Evolutionary conservation across 2,888 invertebrate species (phyloP).

Genomic region (Dasypolia templi): DNA sequence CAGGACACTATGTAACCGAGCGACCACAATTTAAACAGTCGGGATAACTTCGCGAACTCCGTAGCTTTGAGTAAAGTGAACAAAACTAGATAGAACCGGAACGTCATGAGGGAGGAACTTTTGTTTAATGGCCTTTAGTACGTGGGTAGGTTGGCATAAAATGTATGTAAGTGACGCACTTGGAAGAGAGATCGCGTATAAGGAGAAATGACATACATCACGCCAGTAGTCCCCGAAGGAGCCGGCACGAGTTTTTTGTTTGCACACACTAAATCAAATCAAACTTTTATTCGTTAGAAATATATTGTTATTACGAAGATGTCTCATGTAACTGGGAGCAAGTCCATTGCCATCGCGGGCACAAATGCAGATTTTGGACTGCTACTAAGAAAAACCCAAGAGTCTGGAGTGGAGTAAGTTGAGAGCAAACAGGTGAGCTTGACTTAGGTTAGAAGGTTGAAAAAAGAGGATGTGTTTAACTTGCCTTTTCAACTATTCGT

Average conservation of each 20-base stretch:
- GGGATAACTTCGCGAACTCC: neutral
- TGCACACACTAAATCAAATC: too few relatives aligned
- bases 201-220: too few relatives aligned
- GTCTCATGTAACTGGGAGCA: neutral
- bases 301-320: too few relatives aligned
- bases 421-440: neutral
- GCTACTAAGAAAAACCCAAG: neutral
- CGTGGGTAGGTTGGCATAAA: neutral
- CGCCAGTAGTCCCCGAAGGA: too few relatives aligned
- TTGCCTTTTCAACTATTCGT: neutral
- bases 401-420: neutral
- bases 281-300: too few relatives aligned
- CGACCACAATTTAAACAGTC: constrained; percentile 21
- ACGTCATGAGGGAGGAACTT: constrained; percentile 14
- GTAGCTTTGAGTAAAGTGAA: neutral
- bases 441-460: neutral
- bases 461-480: neutral
- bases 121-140: constrained; percentile 29
- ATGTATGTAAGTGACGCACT: constrained; percentile 7
- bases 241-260: too few relatives aligned
- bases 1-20: neutral
- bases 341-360: too few relatives aligned
- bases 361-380: neutral
- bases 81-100: constrained; percentile 1
- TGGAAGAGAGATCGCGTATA: too few relatives aligned